Conservation (phyloP, 1,140 invertebrate genomes). For the Physella acuta region DNA sequence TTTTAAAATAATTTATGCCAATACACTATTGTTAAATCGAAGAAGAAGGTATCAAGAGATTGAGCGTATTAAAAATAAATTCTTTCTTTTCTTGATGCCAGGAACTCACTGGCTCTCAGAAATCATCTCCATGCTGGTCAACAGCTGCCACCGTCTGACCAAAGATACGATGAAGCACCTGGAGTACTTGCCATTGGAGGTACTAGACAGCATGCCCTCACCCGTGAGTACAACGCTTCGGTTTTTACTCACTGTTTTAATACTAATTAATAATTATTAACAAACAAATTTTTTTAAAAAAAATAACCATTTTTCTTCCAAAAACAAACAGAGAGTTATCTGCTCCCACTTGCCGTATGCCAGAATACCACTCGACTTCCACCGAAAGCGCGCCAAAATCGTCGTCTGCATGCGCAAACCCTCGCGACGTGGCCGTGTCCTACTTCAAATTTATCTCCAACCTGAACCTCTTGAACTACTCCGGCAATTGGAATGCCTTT, state of each 20-base stretch:
- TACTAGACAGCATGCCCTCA: background rate
- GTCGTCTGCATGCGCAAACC: slow-evolving; percentile 12
- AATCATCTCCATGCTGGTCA: slow-evolving; percentile 8
- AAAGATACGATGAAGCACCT: slow-evolving; percentile 1
- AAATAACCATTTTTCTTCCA: no score
- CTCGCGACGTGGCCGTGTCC: slow-evolving; percentile 15
- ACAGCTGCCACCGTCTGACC: background rate
- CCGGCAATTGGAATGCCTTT: background rate
- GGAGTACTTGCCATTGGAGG: background rate
- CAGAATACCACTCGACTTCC: slow-evolving; percentile 13
- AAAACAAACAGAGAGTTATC: slow-evolving; percentile 11
- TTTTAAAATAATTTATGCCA: no score
- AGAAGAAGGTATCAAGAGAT: no score
- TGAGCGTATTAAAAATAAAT: no score
- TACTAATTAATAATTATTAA: no score
- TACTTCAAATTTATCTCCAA: slow-evolving; percentile 18
- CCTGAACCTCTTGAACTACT: slow-evolving; percentile 5
- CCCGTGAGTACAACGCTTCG: slow-evolving; percentile 20
- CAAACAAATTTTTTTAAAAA: no score
- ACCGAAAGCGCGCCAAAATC: slow-evolving; percentile 7
- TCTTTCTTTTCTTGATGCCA: no score
- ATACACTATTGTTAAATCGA: no score
- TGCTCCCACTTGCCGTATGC: background rate
- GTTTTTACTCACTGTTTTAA: no score
- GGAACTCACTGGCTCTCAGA: slow-evolving; percentile 19